Evolutionary conservation across 2,888 invertebrate species (phyloP).

Genomic region (Troglohyphantes excavatus): DNA sequence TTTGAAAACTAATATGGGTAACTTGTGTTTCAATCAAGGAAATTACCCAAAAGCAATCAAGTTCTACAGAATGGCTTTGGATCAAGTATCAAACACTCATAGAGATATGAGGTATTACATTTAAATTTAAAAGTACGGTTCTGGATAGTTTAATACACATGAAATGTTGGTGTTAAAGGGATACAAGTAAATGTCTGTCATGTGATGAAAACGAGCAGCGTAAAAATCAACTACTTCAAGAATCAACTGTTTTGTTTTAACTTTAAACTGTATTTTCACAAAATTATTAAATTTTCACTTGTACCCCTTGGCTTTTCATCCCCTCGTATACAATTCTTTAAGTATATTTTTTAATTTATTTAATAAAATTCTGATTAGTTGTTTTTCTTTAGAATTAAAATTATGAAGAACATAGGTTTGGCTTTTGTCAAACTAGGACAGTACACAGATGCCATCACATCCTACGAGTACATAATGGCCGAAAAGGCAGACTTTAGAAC

Average conservation of each 20-base stretch:
- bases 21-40: conserved; percentile 96
- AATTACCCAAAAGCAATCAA: conserved; percentile 97
- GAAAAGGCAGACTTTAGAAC: conserved; percentile 93
- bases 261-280: no score
- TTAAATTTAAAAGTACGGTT: no score
- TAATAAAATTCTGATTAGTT: not conserved
- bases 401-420: conserved; percentile 98
- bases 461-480: conserved; percentile 98
- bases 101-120: conserved; percentile 92
- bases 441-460: conserved; percentile 96
- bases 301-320: no score
- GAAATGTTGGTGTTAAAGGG: no score
- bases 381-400: conserved; percentile 88
- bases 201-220: no score
- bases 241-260: no score
- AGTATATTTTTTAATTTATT: not conserved
- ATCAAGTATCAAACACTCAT: conserved; percentile 95
- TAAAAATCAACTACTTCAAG: no score
- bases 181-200: no score
- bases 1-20: conserved; percentile 98
- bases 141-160: no score
- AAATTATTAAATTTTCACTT: no score
- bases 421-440: conserved; percentile 97
- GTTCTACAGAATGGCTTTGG: conserved; percentile 98
- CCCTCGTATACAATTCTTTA: no score